Conservation (phyloP, 2,113 vertebrate genomes). For the Podarcis raffonei region DNA sequence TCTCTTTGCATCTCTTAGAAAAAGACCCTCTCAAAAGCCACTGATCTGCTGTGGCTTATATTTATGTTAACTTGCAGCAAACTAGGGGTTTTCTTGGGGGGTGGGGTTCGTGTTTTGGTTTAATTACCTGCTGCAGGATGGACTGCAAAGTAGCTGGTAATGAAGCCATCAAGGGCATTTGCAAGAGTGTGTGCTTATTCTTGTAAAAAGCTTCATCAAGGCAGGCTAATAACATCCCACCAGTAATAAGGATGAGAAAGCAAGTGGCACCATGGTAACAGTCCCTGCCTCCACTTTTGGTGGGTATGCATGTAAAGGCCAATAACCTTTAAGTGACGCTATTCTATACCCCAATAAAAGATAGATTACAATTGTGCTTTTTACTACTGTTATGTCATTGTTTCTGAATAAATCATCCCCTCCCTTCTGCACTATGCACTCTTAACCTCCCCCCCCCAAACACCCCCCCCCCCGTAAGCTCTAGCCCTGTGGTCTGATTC, state of each 20-base stretch:
- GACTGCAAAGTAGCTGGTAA: fast-evolving
- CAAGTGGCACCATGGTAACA: fast-evolving
- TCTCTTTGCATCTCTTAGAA: fast-evolving
- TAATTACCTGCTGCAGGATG: fast-evolving
- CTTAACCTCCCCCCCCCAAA: background rate
- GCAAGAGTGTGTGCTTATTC: fast-evolving
- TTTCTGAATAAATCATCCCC: background rate
- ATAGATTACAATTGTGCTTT: background rate
- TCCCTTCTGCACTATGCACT: fast-evolving
- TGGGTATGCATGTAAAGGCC: fast-evolving
- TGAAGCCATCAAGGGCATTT: background rate
- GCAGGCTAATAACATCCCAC: background rate
- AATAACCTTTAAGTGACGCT: fast-evolving
- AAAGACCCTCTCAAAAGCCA: background rate
- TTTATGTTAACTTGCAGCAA: background rate
- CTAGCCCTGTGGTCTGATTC: background rate
- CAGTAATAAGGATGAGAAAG: fast-evolving
- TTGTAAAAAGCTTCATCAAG: fast-evolving
- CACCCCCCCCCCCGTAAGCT: background rate
- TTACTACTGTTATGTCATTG: background rate
- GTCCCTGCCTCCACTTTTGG: background rate
- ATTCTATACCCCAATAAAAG: background rate
- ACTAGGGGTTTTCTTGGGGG: fast-evolving
- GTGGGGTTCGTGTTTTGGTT: too few relatives aligned
- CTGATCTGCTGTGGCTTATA: fast-evolving